Evolutionary conservation across 2,888 invertebrate genomes (phyloP).

Genomic region (Colostygia pectinataria): DNA sequence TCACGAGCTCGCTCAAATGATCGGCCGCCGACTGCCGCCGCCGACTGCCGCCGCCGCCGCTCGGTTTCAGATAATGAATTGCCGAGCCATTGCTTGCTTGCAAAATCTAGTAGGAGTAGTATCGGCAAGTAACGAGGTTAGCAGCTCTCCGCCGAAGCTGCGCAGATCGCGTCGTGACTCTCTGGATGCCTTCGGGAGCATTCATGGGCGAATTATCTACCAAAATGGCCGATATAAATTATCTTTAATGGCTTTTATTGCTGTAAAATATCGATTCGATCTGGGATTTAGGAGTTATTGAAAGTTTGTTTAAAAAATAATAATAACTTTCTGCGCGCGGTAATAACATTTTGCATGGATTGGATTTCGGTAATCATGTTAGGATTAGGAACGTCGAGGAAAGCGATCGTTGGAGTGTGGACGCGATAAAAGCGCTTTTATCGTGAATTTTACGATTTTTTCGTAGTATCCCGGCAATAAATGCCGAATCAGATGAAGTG

Average conservation of each 20-base stretch:
- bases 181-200: constrained; percentile 66
- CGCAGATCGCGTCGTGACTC: constrained; percentile 63
- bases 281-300: constrained; percentile 50
- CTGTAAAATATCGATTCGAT: constrained; percentile 61
- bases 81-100: constrained; percentile 69
- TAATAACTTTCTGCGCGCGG: constrained; percentile 19
- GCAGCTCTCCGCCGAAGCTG: constrained; percentile 45
- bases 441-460: constrained; percentile 70
- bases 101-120: constrained; percentile 66
- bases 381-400: constrained; percentile 60
- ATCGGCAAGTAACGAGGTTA: constrained; percentile 71
- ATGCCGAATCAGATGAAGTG: constrained; percentile 72
- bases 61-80: constrained; percentile 71
- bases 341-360: constrained; percentile 25
- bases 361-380: constrained; percentile 43
- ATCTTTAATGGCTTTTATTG: constrained; percentile 68
- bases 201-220: constrained; percentile 70
- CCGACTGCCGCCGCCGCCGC: constrained; percentile 31
- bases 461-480: constrained; percentile 70
- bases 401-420: constrained; percentile 62
- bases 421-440: constrained; percentile 67
- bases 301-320: constrained; percentile 37
- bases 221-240: constrained; percentile 70
- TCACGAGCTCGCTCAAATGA: constrained; percentile 66
- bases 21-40: constrained; percentile 38